Percentiles rank a stretch among this genome's conserved stretches.
phyloP scores from a whole-genome alignment of 2,797 vertebrate genomes.

The Steatocranus sp. region DNA sequence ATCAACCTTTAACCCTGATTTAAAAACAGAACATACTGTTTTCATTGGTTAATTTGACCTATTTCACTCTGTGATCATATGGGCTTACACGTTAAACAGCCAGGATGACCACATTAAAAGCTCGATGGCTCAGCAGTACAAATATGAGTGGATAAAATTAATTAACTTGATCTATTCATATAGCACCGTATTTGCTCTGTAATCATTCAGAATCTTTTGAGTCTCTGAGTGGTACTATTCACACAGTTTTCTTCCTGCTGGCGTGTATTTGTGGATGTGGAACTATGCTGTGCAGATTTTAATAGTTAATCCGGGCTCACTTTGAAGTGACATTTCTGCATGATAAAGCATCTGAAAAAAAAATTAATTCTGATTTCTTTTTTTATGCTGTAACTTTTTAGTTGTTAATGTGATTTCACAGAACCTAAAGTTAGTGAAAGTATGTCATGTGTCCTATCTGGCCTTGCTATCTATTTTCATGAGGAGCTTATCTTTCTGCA shows the following conservation, averaged over 20 bases:
- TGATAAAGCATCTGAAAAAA: not conserved
- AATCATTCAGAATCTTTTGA: not conserved
- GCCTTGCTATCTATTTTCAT: conserved; percentile 43
- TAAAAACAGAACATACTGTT: not conserved
- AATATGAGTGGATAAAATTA: not conserved
- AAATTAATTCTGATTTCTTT: not conserved
- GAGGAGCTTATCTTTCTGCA: conserved; percentile 20
- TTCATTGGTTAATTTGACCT: not conserved
- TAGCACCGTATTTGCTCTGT: not conserved
- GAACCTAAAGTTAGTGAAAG: conserved; percentile 18
- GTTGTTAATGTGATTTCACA: conserved; percentile 36
- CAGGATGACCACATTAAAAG: not conserved
- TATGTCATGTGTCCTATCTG: conserved; percentile 30
- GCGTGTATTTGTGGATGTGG: not conserved
- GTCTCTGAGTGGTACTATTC: not conserved
- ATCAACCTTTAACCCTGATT: not conserved
- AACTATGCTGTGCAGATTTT: not conserved
- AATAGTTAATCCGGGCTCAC: not conserved
- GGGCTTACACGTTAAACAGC: not conserved
- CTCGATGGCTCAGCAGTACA: not conserved
- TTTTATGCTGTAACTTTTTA: not conserved
- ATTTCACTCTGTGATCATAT: not conserved
- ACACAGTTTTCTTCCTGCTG: not conserved
- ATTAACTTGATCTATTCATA: not conserved
- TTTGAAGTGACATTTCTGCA: not conserved